phyloP scores from a whole-genome alignment of 2,888 invertebrate species.

The Ochropacha duplaris region DNA sequence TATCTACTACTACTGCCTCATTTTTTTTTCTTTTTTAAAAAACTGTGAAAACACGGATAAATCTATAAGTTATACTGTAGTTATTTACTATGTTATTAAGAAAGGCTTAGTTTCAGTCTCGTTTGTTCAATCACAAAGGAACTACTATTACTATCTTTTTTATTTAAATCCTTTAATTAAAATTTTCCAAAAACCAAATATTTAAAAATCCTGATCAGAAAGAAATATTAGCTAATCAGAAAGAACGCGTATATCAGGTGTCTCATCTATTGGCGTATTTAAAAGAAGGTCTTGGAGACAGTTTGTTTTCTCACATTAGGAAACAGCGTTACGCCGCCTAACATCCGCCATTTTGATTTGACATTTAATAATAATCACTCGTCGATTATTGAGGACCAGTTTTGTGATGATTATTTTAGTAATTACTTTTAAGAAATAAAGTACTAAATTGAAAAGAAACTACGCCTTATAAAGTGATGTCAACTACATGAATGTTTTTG shows the following conservation, averaged over 20 bases:
- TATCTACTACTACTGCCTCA: no score
- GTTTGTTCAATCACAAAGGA: no score
- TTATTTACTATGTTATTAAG: no score
- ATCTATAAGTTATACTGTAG: no score
- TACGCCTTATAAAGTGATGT: not conserved
- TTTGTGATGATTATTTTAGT: not conserved
- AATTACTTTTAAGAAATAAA: not conserved
- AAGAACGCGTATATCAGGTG: slow-evolving; percentile 15
- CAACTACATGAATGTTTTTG: not conserved
- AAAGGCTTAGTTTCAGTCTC: no score
- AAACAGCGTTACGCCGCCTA: slow-evolving; percentile 24
- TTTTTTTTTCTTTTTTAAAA: no score
- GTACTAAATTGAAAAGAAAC: not conserved
- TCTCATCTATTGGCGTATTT: slow-evolving; percentile 28
- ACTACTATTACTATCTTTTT: no score
- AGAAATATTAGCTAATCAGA: not conserved
- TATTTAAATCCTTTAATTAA: no score
- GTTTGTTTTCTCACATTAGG: slow-evolving; percentile 29
- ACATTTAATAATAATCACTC: slow-evolving; percentile 1
- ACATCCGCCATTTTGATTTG: slow-evolving; percentile 52
- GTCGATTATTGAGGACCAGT: slow-evolving; percentile 2
- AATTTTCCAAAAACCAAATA: not conserved
- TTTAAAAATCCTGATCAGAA: not conserved
- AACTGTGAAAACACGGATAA: no score
- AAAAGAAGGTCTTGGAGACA: slow-evolving; percentile 30